phyloP scores from a whole-genome alignment of 2,888 invertebrate genomes.

The Eudemis profundana region DNA sequence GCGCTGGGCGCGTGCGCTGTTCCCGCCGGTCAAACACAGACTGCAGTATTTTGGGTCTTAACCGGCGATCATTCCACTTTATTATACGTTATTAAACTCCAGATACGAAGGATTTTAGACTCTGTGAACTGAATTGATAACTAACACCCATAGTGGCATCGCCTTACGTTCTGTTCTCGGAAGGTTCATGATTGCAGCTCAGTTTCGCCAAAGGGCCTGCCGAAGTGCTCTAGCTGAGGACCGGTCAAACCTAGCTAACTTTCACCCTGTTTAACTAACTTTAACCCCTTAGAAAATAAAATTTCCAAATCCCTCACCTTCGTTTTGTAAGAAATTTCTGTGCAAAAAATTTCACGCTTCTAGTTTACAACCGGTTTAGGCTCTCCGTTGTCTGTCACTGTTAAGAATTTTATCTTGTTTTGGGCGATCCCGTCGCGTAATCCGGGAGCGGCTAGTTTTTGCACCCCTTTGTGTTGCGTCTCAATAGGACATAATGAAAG shows the following conservation, averaged over 20 bases:
- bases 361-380: no score
- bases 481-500: conserved; percentile 48
- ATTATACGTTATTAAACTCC: conserved; percentile 52
- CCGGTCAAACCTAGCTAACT: conserved; percentile 24
- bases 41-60: conserved; percentile 58
- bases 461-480: conserved; percentile 34
- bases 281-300: no score
- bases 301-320: no score
- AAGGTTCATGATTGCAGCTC: not conserved
- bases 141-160: conserved; percentile 26
- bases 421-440: conserved; percentile 37
- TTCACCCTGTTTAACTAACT: no score
- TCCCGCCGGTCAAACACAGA: conserved; percentile 60
- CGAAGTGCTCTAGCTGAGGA: conserved; percentile 10
- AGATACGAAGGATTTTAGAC: conserved; percentile 52
- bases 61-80: conserved; percentile 51
- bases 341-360: no score
- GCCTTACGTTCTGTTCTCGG: not conserved
- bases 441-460: conserved; percentile 40
- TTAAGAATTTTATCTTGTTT: conserved; percentile 27
- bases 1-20: conserved; percentile 51
- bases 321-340: no score
- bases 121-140: conserved; percentile 46
- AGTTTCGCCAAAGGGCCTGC: not conserved
- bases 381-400: no score